A percentile compares a stretch with the other conserved stretches of the same genome.
These are phyloP conservation scores for Semicossyphus pulcher DNA, from an alignment of 2,113 vertebrate species.

Conservation along the genomic window DNA sequence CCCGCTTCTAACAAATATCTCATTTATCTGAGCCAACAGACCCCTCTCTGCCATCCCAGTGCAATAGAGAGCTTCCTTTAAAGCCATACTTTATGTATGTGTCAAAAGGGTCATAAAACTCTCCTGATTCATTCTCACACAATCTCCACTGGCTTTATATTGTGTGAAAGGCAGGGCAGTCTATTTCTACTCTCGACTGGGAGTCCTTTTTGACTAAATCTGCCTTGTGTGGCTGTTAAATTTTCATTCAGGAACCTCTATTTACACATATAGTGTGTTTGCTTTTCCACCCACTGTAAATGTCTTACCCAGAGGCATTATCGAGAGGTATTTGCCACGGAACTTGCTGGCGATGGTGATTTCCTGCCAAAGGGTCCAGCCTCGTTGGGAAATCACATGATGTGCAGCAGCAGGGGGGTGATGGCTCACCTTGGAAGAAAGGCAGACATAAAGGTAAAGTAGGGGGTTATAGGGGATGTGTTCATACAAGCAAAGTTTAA, in stretches of 20 bases:
- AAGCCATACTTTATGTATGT: conserved; percentile 52
- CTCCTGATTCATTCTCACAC: conserved; percentile 47
- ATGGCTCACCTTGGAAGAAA: conserved; percentile 91
- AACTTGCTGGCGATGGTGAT: conserved; percentile 99
- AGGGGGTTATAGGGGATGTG: neutral
- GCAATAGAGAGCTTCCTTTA: conserved; percentile 42
- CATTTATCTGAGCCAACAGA: conserved; percentile 55
- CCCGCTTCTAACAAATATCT: conserved; percentile 36
- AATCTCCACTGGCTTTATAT: conserved; percentile 6
- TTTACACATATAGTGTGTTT: conserved; percentile 22
- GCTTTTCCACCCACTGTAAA: neutral
- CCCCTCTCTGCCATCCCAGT: neutral
- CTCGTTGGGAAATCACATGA: conserved; percentile 92
- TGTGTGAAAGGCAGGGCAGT: neutral
- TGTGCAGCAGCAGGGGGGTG: conserved; percentile 96
- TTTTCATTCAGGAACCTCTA: conserved; percentile 30
- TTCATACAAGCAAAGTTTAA: neutral
- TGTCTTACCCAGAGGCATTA: conserved; percentile 95
- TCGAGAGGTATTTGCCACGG: conserved; percentile 98
- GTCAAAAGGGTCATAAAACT: conserved; percentile 60
- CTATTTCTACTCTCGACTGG: neutral
- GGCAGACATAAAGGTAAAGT: conserved; percentile 9
- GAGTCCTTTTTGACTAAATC: neutral
- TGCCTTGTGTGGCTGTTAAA: neutral
- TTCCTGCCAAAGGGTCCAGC: conserved; percentile 98